Evolutionary conservation across 1,140 invertebrate genomes (phyloP).

Genomic region (Vollenhovia emeryi): DNA sequence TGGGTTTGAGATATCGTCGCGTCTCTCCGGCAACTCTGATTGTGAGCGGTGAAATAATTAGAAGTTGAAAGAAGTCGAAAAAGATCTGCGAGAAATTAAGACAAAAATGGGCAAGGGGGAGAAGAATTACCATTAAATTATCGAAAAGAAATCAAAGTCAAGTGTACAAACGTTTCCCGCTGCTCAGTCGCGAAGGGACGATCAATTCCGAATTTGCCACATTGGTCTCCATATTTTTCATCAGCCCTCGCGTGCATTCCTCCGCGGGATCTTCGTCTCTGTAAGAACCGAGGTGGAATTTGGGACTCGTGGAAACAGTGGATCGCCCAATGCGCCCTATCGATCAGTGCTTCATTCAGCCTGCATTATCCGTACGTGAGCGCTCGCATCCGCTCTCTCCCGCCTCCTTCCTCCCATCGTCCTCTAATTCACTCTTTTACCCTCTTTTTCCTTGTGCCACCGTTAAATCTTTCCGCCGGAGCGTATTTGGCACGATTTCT

Average conservation of each 20-base stretch:
- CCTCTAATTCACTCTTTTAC: slow-evolving; percentile 41
- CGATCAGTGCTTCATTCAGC: slow-evolving; percentile 58
- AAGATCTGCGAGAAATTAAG: not conserved
- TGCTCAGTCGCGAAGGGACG: not conserved
- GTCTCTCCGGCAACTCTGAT: not conserved
- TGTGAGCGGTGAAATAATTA: not conserved
- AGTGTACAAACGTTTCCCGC: not conserved
- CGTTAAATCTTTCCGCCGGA: slow-evolving; percentile 55
- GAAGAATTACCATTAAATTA: slow-evolving; percentile 21
- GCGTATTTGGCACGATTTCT: slow-evolving; percentile 52
- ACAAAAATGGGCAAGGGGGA: not conserved
- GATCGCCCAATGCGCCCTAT: slow-evolving; percentile 34
- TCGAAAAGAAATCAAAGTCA: slow-evolving; percentile 4
- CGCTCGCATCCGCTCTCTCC: not conserved
- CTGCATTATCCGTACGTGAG: slow-evolving; percentile 28
- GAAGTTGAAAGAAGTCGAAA: not conserved
- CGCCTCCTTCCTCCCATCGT: not conserved
- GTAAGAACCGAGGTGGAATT: not conserved
- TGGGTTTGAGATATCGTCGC: not conserved
- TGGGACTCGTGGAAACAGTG: not conserved
- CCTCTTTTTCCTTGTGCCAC: slow-evolving; percentile 17
- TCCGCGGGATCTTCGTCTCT: not conserved
- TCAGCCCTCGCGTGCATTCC: slow-evolving; percentile 6
- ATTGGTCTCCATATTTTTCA: slow-evolving; percentile 36
- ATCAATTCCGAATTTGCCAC: slow-evolving; percentile 40